phyloP scores from a whole-genome alignment of 2,113 vertebrate species.

The Steatornis caripensis region DNA sequence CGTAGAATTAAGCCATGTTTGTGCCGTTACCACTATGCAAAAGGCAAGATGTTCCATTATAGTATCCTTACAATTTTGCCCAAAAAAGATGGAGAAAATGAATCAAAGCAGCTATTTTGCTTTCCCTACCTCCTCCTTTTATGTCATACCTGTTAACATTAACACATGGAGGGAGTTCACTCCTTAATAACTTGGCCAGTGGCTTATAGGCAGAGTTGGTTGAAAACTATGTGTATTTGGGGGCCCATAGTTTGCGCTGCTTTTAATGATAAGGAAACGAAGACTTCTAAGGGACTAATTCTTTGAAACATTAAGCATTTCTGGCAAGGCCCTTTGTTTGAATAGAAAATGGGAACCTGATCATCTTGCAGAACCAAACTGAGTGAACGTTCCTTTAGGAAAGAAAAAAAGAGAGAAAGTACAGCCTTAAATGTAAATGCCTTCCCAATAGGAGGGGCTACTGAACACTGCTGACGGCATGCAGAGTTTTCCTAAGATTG shows the following conservation, averaged over 20 bases:
- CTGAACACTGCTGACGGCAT: neutral
- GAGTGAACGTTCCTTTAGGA: neutral
- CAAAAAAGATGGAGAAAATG: neutral
- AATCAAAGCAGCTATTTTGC: neutral
- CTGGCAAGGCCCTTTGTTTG: neutral
- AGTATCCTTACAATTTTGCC: neutral
- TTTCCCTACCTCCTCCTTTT: neutral
- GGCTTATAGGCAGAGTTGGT: neutral
- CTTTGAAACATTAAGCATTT: neutral
- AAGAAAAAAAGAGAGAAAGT: neutral
- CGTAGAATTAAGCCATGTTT: neutral
- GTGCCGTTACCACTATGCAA: neutral
- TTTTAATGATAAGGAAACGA: neutral
- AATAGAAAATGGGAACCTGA: neutral
- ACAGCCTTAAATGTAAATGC: neutral
- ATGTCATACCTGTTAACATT: neutral
- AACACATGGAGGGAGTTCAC: neutral
- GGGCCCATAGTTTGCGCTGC: neutral
- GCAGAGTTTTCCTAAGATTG: neutral
- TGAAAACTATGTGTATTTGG: neutral
- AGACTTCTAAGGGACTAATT: neutral
- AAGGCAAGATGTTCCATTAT: neutral
- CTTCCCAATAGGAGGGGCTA: neutral
- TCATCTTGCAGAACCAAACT: neutral
- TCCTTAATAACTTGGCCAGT: neutral